Percentiles rank a stretch among this genome's conserved stretches.
Evolutionary conservation across 2,113 vertebrate species (phyloP).

Genomic region (Coturnix japonica): DNA sequence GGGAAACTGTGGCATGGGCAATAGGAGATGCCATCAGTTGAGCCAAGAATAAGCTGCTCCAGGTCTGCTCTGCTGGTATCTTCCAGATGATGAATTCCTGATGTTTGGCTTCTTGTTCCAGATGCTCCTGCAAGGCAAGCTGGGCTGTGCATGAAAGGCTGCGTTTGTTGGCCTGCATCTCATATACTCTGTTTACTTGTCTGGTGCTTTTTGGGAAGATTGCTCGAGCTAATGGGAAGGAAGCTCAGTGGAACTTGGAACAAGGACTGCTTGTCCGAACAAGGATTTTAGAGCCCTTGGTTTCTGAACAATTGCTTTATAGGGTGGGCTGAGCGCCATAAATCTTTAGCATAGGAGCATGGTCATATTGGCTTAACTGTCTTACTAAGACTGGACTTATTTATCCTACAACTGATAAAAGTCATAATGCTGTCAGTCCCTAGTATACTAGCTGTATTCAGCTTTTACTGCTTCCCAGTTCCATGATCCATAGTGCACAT

Average conservation of each 20-base stretch:
- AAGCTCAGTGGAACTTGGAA: neutral
- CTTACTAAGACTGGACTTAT: slow-evolving; percentile 38
- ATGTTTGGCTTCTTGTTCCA: neutral
- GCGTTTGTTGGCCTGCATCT: neutral
- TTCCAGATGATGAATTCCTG: neutral
- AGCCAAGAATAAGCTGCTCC: neutral
- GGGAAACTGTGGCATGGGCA: neutral
- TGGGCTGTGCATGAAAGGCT: neutral
- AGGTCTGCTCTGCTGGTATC: neutral
- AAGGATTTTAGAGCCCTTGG: neutral
- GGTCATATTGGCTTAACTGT: neutral
- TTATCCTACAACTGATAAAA: slow-evolving; percentile 55
- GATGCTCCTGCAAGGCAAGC: neutral
- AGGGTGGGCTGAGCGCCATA: neutral
- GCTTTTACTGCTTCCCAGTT: slow-evolving; percentile 19
- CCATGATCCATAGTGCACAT: slow-evolving; percentile 32
- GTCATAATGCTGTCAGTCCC: slow-evolving; percentile 45
- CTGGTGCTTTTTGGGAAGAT: neutral
- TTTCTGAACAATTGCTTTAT: neutral
- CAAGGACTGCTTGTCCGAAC: neutral
- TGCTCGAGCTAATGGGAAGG: neutral
- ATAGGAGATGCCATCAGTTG: fast-evolving
- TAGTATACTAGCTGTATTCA: slow-evolving; percentile 35
- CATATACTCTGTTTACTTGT: neutral
- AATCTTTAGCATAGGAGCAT: neutral